Conservation (phyloP, 2,797 vertebrate species). For the Danio albolineatus region DNA sequence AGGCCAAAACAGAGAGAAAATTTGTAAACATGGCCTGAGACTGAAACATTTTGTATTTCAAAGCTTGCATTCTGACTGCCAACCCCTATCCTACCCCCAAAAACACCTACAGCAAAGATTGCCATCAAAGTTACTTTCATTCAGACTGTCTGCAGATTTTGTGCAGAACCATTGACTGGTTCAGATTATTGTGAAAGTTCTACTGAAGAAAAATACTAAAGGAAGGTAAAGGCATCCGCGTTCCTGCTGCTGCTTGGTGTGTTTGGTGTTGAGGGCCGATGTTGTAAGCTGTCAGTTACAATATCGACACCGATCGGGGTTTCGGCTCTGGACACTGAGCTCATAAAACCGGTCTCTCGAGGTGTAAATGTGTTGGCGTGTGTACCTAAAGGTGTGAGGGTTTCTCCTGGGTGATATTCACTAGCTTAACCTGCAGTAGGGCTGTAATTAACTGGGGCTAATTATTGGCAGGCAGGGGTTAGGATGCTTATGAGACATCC, state of each 20-base stretch:
- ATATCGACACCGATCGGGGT: constrained; percentile 61
- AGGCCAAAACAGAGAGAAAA: no score
- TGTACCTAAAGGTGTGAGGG: constrained; percentile 73
- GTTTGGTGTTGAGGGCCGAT: constrained; percentile 41
- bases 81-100: no score
- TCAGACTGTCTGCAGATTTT: no score
- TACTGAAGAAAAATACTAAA: background rate
- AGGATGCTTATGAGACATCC: constrained; percentile 77
- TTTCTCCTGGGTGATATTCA: constrained; percentile 75
- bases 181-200: no score
- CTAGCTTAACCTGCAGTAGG: constrained; percentile 88
- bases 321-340: constrained; percentile 81
- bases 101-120: no score
- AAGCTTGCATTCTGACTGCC: no score
- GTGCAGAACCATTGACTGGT: no score
- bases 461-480: constrained; percentile 84
- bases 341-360: constrained; percentile 89
- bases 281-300: constrained; percentile 59
- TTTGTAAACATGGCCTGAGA: no score
- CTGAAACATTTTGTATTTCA: no score
- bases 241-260: constrained; percentile 42
- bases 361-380: constrained; percentile 68
- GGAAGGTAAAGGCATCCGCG: background rate
- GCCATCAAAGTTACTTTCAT: no score
- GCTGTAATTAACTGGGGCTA: constrained; percentile 98